phyloP scores from a whole-genome alignment of 2,113 vertebrate genomes.

The Prochilodus magdalenae region DNA sequence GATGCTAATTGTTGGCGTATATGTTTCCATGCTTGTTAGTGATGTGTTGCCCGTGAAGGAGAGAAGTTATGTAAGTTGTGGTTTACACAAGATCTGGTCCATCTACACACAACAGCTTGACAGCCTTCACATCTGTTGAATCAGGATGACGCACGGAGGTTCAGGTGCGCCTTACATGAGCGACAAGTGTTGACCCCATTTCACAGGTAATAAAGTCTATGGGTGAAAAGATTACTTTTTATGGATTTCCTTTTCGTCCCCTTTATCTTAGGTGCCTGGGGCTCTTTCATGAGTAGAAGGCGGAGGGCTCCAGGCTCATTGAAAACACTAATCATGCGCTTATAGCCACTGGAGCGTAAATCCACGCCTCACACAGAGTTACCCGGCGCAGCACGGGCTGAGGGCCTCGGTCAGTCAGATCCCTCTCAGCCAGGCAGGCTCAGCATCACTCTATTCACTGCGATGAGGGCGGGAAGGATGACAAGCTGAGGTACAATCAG shows the following conservation, averaged over 20 bases:
- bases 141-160: constrained; percentile 29
- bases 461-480: background rate
- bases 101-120: background rate
- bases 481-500: background rate
- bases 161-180: background rate
- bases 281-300: constrained; percentile 44
- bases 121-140: constrained; percentile 28
- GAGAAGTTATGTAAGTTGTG: no score
- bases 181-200: constrained; percentile 50
- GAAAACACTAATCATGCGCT: constrained; percentile 59
- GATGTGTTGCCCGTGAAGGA: no score
- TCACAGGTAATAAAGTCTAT: constrained; percentile 55
- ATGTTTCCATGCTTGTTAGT: no score
- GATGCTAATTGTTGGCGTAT: no score
- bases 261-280: constrained; percentile 50
- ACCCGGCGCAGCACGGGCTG: no score
- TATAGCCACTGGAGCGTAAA: constrained; percentile 21
- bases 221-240: constrained; percentile 60
- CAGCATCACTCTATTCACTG: background rate
- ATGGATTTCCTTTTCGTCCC: no score
- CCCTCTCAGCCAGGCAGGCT: background rate
- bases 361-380: background rate
- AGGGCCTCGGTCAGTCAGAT: background rate
- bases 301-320: constrained; percentile 51
- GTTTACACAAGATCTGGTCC: background rate